Base-by-base conservation (phyloP, 2,797 vertebrate species). In the Psittacula derbiana region DNA sequence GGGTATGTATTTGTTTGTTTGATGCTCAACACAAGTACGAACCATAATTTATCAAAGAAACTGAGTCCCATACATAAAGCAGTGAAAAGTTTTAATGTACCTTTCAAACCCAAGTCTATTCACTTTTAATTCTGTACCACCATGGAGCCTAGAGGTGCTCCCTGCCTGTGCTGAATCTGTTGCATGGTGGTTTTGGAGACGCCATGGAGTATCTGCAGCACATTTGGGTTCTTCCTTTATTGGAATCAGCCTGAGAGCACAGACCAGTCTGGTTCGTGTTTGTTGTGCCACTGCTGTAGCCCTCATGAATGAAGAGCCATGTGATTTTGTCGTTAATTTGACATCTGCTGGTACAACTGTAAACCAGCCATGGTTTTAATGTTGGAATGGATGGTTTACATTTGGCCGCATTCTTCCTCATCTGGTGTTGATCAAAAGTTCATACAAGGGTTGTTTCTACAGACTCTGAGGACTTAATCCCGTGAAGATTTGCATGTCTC, bases 361-460 rank as follows among this genome's bases (percentile, higher is more conserved):
- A 53, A 58, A 40, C 25, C 67, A 43, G 14, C 19, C 64, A 12
- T 53, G 47, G 46, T 88, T 78, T 74, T 47, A 24, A 28, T 72
- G 65, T 66, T 47, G 71, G 70, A 57, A 28, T 44, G 74, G 61
- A 40, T 69, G 74, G 70, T 80, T 93, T 83, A 3, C 43, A 30
- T 89, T 70, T 91, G 69, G 41, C 81, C 40, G 20, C 25, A 9
- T 73, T 76, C 55, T 57, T 66, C 55, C 79, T 87, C 70, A 80
- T 86, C 58, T 89, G 78, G 16, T 86, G 20, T 78, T 80, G 70
- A 88, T 86, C 61, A 70, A 18, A 78, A 67, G 40, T 58, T 75
- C 67, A 40, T 53, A 3, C 10, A 47, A 43, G 44, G 43, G 43
- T 58, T 86, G 23, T 91, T 95, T 71, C 88, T 53, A 4, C 58